phyloP scores from a whole-genome alignment of 2,113 vertebrate genomes.

The Apistogramma diplotaenia region DNA sequence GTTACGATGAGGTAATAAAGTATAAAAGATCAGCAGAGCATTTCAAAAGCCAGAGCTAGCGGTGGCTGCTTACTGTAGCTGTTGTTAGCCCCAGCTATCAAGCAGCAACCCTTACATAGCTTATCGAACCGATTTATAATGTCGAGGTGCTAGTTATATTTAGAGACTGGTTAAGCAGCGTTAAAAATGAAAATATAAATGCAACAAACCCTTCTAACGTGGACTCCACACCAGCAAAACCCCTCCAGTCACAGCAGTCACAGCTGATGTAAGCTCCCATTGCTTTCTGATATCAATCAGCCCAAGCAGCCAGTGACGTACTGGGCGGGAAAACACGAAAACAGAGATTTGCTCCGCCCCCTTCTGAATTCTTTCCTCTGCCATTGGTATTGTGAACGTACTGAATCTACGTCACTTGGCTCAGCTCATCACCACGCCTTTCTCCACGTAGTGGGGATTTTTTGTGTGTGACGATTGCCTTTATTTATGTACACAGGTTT shows the following conservation, averaged over 20 bases:
- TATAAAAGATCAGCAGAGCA: neutral
- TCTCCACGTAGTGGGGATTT: conserved; percentile 29
- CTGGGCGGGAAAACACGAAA: conserved; percentile 49
- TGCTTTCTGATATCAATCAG: conserved; percentile 24
- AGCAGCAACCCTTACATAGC: neutral
- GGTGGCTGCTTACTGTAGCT: neutral
- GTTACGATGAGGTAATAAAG: fast-evolving
- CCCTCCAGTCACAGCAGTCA: conserved; percentile 45
- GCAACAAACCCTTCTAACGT: conserved; percentile 30
- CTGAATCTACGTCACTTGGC: neutral
- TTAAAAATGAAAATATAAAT: neutral
- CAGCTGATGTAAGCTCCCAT: conserved; percentile 53
- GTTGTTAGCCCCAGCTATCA: conserved; percentile 15
- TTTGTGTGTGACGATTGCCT: neutral
- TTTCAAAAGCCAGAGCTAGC: neutral
- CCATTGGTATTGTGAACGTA: conserved; percentile 24
- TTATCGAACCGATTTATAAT: neutral
- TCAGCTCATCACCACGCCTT: neutral
- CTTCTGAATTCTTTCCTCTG: neutral
- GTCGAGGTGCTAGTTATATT: neutral
- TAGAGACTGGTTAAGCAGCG: fast-evolving
- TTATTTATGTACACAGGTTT: neutral
- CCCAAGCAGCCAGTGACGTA: conserved; percentile 31
- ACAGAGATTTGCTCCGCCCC: conserved; percentile 13
- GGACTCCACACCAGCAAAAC: conserved; percentile 27